Evolutionary conservation across 1,140 invertebrate species (phyloP).

Genomic region (Orius laevigatus): DNA sequence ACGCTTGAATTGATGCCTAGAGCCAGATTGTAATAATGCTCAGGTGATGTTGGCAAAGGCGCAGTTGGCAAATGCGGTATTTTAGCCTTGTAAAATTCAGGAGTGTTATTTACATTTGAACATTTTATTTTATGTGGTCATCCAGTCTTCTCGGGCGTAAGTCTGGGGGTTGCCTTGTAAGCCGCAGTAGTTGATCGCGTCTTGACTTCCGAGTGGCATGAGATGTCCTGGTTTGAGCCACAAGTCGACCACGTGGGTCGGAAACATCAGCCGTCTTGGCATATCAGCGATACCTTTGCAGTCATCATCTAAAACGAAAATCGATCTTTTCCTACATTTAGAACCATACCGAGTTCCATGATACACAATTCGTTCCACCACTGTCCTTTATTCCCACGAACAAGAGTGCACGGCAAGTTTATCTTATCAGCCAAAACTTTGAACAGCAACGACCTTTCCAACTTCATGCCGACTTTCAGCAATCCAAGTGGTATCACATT

Average conservation of each 20-base stretch:
- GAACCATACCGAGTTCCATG: slow-evolving; percentile 22
- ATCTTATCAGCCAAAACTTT: slow-evolving; percentile 45
- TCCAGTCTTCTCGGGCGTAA: no score
- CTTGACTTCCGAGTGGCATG: background rate
- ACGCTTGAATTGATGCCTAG: no score
- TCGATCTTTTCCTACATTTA: no score
- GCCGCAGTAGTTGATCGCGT: slow-evolving; percentile 8
- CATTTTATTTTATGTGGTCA: no score
- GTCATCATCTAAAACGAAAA: background rate
- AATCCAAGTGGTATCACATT: slow-evolving; percentile 39
- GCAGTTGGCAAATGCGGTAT: no score
- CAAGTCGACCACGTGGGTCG: slow-evolving; percentile 13
- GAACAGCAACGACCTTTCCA: slow-evolving; percentile 46
- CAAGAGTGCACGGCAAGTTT: slow-evolving; percentile 37
- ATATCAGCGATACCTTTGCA: background rate
- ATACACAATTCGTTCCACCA: slow-evolving; percentile 45
- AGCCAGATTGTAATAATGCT: no score
- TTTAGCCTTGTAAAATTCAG: no score
- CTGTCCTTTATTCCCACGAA: slow-evolving; percentile 32
- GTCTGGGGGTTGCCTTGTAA: no score
- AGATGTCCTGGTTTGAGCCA: slow-evolving; percentile 7
- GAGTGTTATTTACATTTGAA: no score
- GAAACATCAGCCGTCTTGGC: background rate
- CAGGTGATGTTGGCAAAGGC: no score
- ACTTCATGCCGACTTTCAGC: slow-evolving; percentile 36